phyloP scores from a whole-genome alignment of 2,113 vertebrate genomes.

The Platysteira castanea region DNA sequence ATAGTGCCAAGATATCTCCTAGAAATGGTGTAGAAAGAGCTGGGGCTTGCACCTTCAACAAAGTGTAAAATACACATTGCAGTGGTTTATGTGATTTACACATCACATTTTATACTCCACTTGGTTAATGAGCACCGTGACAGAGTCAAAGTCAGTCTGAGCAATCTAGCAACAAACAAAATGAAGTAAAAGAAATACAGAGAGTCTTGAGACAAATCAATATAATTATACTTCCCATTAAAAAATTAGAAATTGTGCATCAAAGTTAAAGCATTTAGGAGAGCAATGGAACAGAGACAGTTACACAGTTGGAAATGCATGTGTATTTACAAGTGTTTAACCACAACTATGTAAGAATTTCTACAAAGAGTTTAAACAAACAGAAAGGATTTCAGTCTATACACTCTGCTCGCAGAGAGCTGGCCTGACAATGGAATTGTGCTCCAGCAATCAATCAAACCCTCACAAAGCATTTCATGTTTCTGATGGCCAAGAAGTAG shows the following conservation, averaged over 20 bases:
- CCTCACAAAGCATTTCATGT: not conserved
- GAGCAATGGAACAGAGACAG: not conserved
- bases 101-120: not conserved
- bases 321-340: slow-evolving; percentile 11
- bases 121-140: not conserved
- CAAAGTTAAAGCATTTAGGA: not conserved
- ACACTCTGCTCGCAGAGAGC: not conserved
- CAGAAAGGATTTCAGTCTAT: not conserved
- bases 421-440: not conserved
- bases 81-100: not conserved
- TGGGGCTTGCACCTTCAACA: not conserved
- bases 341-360: slow-evolving; percentile 9
- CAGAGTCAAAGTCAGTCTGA: not conserved
- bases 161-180: not conserved
- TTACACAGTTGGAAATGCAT: not conserved
- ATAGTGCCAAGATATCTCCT: not conserved
- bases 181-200: not conserved
- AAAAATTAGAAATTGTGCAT: not conserved
- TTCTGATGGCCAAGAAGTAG: not conserved
- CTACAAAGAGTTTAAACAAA: slow-evolving; percentile 40
- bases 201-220: not conserved
- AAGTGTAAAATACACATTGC: not conserved
- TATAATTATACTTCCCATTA: not conserved
- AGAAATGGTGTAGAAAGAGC: not conserved
- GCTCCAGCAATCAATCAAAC: slow-evolving; percentile 28